Evolutionary conservation across 2,797 vertebrate genomes (phyloP).

Genomic region (Gadopsis bispinosus): DNA sequence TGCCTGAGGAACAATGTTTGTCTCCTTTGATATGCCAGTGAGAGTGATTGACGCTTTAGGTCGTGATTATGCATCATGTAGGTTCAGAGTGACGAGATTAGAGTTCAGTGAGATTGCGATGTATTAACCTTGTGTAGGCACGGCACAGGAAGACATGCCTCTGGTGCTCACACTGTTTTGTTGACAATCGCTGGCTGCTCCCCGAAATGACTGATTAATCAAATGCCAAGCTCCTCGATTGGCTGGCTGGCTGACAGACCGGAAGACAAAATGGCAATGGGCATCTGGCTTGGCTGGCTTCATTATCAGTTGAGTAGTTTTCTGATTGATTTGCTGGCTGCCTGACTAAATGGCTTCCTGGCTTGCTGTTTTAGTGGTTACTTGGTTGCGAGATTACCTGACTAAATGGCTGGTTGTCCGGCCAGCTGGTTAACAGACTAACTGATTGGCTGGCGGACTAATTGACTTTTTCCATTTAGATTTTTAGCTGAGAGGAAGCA

Average conservation of each 20-base stretch:
- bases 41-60: slow-evolving; percentile 20
- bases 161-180: slow-evolving; percentile 22
- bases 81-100: slow-evolving; percentile 22
- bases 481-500: slow-evolving; percentile 49
- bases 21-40: not conserved
- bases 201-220: slow-evolving; percentile 30
- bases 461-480: slow-evolving; percentile 52
- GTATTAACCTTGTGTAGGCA: slow-evolving; percentile 5
- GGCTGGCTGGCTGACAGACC: slow-evolving; percentile 31
- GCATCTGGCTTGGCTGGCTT: slow-evolving; percentile 31
- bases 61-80: not conserved
- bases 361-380: not conserved
- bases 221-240: slow-evolving; percentile 39
- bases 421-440: slow-evolving; percentile 41
- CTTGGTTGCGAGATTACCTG: slow-evolving; percentile 53
- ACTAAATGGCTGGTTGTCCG: slow-evolving; percentile 33
- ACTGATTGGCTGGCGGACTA: slow-evolving; percentile 41
- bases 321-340: slow-evolving; percentile 33
- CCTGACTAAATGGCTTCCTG: slow-evolving; percentile 23
- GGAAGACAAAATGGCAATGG: slow-evolving; percentile 22
- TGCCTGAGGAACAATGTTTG: not conserved
- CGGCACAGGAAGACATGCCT: slow-evolving; percentile 10
- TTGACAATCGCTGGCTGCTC: slow-evolving; percentile 33
- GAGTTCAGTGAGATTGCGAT: slow-evolving; percentile 23
- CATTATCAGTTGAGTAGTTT: slow-evolving; percentile 28